Conservation (phyloP, 2,113 vertebrate species). For the Archilochus colubris region DNA sequence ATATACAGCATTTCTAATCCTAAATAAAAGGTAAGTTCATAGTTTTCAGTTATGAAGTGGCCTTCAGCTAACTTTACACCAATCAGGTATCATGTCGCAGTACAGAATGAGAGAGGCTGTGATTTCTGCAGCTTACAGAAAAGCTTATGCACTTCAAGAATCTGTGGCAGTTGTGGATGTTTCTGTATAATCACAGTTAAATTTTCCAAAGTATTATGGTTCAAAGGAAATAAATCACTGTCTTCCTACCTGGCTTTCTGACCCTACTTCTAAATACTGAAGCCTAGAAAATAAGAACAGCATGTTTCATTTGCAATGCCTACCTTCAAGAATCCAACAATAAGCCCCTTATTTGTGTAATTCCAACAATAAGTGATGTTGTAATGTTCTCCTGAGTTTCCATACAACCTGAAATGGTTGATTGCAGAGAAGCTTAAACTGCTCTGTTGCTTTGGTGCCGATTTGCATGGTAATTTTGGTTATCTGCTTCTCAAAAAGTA, state of each 20-base stretch:
- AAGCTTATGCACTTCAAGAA: not conserved
- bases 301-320: fast-evolving
- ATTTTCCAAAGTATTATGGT: not conserved
- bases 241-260: not conserved
- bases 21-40: not conserved
- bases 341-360: not conserved
- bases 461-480: not conserved
- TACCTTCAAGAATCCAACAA: not conserved
- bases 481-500: not conserved
- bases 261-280: not conserved
- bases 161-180: not conserved
- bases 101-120: not conserved
- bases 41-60: not conserved
- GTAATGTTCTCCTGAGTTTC: not conserved
- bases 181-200: not conserved
- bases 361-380: not conserved
- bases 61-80: not conserved
- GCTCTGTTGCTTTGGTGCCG: not conserved
- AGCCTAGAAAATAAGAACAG: not conserved
- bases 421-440: not conserved
- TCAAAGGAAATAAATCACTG: not conserved
- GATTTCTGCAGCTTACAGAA: not conserved
- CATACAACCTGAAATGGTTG: not conserved
- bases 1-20: not conserved
- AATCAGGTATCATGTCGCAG: not conserved